Evolutionary conservation across 64 coral and sea anemone genomes (phyloP), one percentile per base, ranked within the genome.

Genomic region (Platygyra sinensis): DNA sequence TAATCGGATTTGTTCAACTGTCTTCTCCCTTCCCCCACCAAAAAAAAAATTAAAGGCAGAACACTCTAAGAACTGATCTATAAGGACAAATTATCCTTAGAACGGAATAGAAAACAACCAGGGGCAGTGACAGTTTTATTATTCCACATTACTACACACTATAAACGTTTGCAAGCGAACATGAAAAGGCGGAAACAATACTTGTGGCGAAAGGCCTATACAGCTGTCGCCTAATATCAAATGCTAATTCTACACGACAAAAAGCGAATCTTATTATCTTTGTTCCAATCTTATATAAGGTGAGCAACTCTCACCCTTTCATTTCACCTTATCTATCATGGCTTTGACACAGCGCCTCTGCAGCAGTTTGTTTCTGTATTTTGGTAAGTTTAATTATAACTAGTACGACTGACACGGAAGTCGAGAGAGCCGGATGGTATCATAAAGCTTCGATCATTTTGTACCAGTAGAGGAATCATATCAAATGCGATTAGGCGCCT

Each of bases 231-330:
- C 78, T 8, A 80, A 71, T 71, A 85, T 52, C 36, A 85, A 8
- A 20, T 46, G 30, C 13, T 36, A 83, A 33, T 65, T 28, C 31
- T n/a, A 67, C 65, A 27, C 6, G 24, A 69, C n/a, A 27, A 42
- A n/a, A 32, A 67, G 3, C 59, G 32, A 65, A 83, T 83, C 10
- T 65, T 49, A 83, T 83, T 33, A 42, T n/a, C 80, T 67, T 83
- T 39, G 3, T 33, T 22, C 6, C 19, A 52, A 12, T 72, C 9
- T 71, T 69, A 69, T 85, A 85, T 52, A 85, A 85, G 15, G 62
- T 11, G 24, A 42, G 20, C 2, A 85, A 8, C 65, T 69, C 4
- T 11, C 20, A 69, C 12, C 0, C 19, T 71, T 30, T 28, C 72
- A 39, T 8, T 17, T 4, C 13, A 27, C 33, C 22, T 28, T 69